Evolutionary conservation across 2,113 vertebrate species (phyloP).

Genomic region (Colinus virginianus): DNA sequence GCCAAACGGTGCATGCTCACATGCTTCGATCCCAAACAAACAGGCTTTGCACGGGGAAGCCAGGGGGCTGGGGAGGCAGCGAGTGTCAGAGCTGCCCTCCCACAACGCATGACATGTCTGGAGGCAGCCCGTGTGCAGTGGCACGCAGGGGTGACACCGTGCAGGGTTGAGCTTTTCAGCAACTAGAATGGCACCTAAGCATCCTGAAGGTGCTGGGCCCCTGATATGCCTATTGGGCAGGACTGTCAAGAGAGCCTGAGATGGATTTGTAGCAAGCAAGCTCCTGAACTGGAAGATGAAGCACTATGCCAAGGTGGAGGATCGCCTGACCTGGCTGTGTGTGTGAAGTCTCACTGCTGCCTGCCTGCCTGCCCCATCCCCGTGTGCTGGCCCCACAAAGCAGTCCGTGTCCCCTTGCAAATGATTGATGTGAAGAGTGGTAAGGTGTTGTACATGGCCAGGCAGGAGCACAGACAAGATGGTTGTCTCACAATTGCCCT

Average conservation of each 20-base stretch:
- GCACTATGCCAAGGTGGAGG: not conserved
- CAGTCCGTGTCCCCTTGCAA: not conserved
- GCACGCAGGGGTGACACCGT: fast-evolving
- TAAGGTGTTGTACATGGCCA: fast-evolving
- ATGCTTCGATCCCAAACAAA: conserved; percentile 9
- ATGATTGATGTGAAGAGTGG: not conserved
- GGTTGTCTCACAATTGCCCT: not conserved
- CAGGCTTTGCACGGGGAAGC: not conserved
- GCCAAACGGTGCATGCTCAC: not conserved
- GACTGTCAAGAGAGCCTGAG: not conserved
- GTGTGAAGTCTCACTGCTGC: not conserved
- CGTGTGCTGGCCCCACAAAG: not conserved
- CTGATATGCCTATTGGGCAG: not conserved
- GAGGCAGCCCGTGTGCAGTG: not conserved
- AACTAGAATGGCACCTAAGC: not conserved
- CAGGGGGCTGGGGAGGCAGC: not conserved
- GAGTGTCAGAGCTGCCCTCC: not conserved
- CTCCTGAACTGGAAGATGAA: not conserved
- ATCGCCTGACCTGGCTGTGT: fast-evolving
- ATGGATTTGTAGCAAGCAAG: not conserved
- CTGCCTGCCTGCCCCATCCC: not conserved
- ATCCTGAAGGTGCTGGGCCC: not conserved
- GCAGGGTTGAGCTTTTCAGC: not conserved
- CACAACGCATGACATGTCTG: fast-evolving
- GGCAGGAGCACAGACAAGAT: not conserved